These are phyloP conservation scores for Dysmachus trigonus DNA, from an alignment of 2,888 invertebrate species.

Conservation along the genomic window DNA sequence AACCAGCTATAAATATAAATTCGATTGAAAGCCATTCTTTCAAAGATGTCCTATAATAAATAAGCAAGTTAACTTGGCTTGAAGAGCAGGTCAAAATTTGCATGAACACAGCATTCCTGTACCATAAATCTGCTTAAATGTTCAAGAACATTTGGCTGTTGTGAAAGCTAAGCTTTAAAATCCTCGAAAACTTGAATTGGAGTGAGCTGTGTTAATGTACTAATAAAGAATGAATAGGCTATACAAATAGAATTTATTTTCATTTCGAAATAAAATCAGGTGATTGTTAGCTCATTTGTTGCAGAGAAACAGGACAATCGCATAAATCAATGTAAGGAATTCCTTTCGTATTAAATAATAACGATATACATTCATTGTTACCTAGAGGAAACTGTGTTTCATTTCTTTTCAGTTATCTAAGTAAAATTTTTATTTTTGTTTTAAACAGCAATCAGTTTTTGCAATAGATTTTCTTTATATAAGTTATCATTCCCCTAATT, in stretches of 20 bases:
- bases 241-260: background rate
- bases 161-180: background rate
- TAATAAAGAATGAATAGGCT: background rate
- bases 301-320: background rate
- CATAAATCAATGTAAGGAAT: background rate
- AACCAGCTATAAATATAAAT: constrained; percentile 50
- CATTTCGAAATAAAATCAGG: background rate
- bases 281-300: background rate
- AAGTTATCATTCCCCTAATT: background rate
- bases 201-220: background rate
- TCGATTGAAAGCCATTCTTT: background rate
- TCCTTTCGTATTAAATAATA: background rate
- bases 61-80: no score
- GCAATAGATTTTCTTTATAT: background rate
- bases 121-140: no score
- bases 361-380: background rate
- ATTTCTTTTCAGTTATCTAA: background rate
- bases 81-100: background rate
- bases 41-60: background rate
- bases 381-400: background rate
- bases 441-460: background rate
- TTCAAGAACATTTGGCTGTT: background rate
- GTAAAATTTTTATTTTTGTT: background rate
- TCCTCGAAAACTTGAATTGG: background rate
- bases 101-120: background rate